Conservation (phyloP, 2,113 vertebrate species). For the Rallus limicola region DNA sequence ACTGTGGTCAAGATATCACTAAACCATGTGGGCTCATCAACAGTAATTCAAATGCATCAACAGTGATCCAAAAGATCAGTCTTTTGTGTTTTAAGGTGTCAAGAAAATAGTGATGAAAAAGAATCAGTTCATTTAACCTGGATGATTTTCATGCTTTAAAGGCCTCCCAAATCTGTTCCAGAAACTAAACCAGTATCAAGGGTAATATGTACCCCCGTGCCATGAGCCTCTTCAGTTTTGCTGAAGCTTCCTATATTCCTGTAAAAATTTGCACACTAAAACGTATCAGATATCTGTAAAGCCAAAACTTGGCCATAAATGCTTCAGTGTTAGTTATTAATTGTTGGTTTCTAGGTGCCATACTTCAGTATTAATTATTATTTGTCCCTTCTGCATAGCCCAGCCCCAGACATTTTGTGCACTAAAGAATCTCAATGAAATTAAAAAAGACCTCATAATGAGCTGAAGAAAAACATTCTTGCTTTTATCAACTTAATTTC, state of each 20-base stretch:
- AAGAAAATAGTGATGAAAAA: background rate
- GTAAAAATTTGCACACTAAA: background rate
- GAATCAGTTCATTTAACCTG: background rate
- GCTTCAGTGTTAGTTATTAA: background rate
- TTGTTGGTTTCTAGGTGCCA: background rate
- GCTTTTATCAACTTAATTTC: background rate
- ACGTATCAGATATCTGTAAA: background rate
- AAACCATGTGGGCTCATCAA: background rate
- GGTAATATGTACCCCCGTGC: background rate
- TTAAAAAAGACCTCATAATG: background rate
- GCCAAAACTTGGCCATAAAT: background rate
- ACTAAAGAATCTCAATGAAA: background rate
- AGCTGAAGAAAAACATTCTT: background rate
- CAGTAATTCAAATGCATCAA: background rate
- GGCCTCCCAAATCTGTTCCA: background rate
- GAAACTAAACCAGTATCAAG: background rate
- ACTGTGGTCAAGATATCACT: background rate
- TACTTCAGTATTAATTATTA: background rate
- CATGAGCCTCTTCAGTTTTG: background rate
- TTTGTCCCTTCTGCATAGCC: background rate
- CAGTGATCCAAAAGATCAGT: background rate
- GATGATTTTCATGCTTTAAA: background rate
- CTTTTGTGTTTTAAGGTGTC: background rate
- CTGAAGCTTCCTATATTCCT: background rate
- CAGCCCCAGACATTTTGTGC: background rate